Conservation (phyloP, 2,113 vertebrate species). For the Callocephalon fimbriatum region DNA sequence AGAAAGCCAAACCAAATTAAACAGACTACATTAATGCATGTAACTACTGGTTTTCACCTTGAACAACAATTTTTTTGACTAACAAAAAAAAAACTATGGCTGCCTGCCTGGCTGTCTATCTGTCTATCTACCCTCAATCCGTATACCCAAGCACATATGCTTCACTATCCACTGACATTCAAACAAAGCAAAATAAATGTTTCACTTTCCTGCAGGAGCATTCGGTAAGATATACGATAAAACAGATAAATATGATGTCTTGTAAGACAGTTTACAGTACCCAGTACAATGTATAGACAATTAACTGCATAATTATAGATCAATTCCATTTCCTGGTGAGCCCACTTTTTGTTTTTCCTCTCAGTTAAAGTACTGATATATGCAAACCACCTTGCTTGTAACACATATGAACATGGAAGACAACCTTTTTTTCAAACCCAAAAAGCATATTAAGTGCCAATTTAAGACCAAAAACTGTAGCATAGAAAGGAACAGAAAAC, state of each 20-base stretch:
- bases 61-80: not conserved
- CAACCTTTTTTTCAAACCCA: not conserved
- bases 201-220: not conserved
- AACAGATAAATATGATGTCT: not conserved
- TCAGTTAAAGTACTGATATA: not conserved
- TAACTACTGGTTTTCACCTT: not conserved
- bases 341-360: not conserved
- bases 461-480: not conserved
- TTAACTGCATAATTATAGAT: constrained; percentile 43
- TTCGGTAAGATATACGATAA: not conserved
- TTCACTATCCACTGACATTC: not conserved
- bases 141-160: not conserved
- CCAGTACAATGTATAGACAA: not conserved
- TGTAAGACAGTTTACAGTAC: not conserved
- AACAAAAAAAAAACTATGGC: not conserved
- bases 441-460: not conserved
- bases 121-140: not conserved
- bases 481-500: not conserved
- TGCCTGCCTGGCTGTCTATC: not conserved
- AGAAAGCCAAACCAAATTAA: not conserved
- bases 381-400: not conserved
- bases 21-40: not conserved
- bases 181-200: not conserved
- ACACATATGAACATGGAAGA: not conserved
- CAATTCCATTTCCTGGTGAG: not conserved